These are phyloP conservation scores for Tenodera sinensis DNA, from an alignment of 2,888 invertebrate species.

Conservation along the genomic window DNA sequence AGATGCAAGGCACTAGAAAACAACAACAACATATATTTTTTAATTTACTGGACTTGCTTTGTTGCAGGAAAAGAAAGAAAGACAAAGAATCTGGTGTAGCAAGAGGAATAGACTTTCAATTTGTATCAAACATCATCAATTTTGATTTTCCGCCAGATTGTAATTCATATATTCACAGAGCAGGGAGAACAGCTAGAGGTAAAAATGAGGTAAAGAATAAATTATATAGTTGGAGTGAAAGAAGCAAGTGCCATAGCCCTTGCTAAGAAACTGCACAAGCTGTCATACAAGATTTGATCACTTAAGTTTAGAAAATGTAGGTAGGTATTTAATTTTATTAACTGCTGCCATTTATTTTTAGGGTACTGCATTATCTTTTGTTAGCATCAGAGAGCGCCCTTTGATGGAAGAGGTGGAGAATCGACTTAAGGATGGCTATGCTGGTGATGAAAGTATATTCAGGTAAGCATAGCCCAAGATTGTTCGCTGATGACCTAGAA, in stretches of 20 bases:
- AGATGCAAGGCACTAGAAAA: too few species aligned
- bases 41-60: too few species aligned
- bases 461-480: conserved; percentile 53
- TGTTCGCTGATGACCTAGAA: too few species aligned
- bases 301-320: too few species aligned
- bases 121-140: conserved; percentile 95
- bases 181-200: conserved; percentile 87
- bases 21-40: too few species aligned
- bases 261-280: not conserved
- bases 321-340: not conserved
- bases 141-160: conserved; percentile 94
- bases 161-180: conserved; percentile 91
- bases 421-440: conserved; percentile 63
- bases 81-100: conserved; percentile 95
- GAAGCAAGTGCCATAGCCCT: not conserved
- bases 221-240: too few species aligned
- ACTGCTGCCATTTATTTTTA: conserved; percentile 40
- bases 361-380: conserved; percentile 86
- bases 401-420: conserved; percentile 73
- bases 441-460: conserved; percentile 56
- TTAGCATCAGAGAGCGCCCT: conserved; percentile 72
- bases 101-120: conserved; percentile 96
- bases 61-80: conserved; percentile 56
- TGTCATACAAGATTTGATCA: too few species aligned
- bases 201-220: conserved; percentile 74